phyloP scores from a whole-genome alignment of 2,888 invertebrate species.

The Limnephilus lunatus region DNA sequence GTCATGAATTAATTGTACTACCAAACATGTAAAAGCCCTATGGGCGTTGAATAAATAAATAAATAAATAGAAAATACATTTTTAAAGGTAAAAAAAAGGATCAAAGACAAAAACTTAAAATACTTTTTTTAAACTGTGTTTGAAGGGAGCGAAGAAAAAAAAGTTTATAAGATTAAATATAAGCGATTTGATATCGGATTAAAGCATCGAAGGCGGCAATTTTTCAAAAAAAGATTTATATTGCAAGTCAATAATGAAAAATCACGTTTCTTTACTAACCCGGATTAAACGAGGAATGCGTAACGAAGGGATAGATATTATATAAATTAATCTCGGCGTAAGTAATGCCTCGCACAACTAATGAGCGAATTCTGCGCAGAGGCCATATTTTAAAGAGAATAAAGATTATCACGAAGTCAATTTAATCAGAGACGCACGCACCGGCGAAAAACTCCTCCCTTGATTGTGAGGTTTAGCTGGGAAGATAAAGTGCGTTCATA shows the following conservation, averaged over 20 bases:
- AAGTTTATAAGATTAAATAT: neutral
- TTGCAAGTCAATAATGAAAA: neutral
- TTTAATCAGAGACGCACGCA: slow-evolving; percentile 56
- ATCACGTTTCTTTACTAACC: slow-evolving; percentile 8
- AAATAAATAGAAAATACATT: too few species aligned
- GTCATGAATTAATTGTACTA: too few species aligned
- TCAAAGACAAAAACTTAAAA: too few species aligned
- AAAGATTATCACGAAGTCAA: slow-evolving; percentile 53
- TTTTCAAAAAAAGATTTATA: neutral
- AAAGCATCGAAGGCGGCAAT: neutral
- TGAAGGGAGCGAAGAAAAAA: neutral
- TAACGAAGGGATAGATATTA: slow-evolving; percentile 45
- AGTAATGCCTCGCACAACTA: slow-evolving; percentile 35
- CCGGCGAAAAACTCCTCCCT: slow-evolving; percentile 35
- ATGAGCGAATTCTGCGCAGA: slow-evolving; percentile 44
- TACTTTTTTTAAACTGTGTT: neutral
- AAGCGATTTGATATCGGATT: neutral
- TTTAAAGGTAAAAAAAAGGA: too few species aligned
- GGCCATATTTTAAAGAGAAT: slow-evolving; percentile 42
- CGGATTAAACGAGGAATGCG: slow-evolving; percentile 42
- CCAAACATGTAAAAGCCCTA: too few species aligned
- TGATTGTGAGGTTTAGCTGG: slow-evolving; percentile 19
- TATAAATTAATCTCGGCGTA: slow-evolving; percentile 34
- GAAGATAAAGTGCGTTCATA: slow-evolving; percentile 56
- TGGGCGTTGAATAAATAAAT: too few species aligned